Percentiles rank a stretch among this genome's conserved stretches.
Conservation (phyloP, 2,113 vertebrate genomes). For the Clinocottus analis region DNA sequence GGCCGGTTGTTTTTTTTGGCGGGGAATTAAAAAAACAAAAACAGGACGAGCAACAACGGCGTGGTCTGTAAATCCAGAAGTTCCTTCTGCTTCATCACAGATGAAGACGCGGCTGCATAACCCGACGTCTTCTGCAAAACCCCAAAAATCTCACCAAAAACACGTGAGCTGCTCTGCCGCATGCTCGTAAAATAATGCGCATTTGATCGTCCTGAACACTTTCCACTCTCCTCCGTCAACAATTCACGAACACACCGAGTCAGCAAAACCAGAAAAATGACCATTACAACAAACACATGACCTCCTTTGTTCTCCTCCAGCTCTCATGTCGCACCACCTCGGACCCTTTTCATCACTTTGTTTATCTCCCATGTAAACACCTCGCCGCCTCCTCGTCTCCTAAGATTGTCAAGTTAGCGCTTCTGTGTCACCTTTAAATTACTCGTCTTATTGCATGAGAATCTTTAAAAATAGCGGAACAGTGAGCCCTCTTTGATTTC, state of each 20-base stretch:
- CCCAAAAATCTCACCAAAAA: conserved; percentile 18
- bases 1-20: background rate
- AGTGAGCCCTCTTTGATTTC: conserved; percentile 30
- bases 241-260: conserved; percentile 60
- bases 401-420: conserved; percentile 66
- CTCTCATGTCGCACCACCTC: conserved; percentile 35
- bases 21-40: conserved; percentile 13
- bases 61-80: conserved; percentile 5
- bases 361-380: conserved; percentile 44
- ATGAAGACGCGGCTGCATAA: conserved; percentile 16
- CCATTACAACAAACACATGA: conserved; percentile 38
- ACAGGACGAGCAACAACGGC: conserved; percentile 29
- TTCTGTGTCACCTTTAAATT: conserved; percentile 31
- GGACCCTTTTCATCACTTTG: conserved; percentile 41
- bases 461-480: conserved; percentile 8
- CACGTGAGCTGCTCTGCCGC: conserved; percentile 41
- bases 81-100: background rate
- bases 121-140: conserved; percentile 13
- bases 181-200: conserved; percentile 48
- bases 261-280: conserved; percentile 68
- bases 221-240: conserved; percentile 67
- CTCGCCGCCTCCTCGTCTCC: conserved; percentile 41
- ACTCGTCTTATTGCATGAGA: conserved; percentile 46
- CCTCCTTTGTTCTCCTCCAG: conserved; percentile 46
- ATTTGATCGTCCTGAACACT: conserved; percentile 58